Percentiles rank a stretch among this genome's conserved stretches.
Conservation (phyloP, 1,140 invertebrate genomes). For the Aphidius ervi region DNA sequence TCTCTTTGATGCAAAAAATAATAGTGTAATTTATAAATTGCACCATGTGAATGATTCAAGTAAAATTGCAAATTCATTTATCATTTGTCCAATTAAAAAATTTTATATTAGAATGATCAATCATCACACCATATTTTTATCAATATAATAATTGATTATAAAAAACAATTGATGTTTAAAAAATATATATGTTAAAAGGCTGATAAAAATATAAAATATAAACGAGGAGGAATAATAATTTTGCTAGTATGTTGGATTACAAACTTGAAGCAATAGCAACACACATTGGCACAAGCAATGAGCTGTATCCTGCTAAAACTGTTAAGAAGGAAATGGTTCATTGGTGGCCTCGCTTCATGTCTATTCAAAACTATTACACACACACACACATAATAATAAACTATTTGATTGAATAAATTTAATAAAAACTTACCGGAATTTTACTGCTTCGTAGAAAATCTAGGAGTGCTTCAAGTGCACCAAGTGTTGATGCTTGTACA, state of each 20-base stretch:
- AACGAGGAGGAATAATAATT: no score
- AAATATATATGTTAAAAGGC: no score
- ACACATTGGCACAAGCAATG: constrained; percentile 38
- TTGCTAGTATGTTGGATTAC: constrained; percentile 23
- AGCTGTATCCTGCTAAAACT: constrained; percentile 57
- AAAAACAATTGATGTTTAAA: no score
- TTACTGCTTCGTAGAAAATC: constrained; percentile 93
- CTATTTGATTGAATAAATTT: not conserved
- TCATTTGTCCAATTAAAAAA: no score
- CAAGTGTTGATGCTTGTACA: constrained; percentile 97
- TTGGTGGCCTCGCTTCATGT: constrained; percentile 35
- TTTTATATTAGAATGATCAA: no score
- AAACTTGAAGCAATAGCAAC: constrained; percentile 13
- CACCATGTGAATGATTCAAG: no score
- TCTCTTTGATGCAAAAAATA: no score
- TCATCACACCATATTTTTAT: no score
- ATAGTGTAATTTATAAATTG: no score
- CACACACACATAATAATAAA: constrained; percentile 32
- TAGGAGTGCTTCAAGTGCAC: constrained; percentile 94
- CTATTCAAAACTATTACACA: constrained; percentile 36
- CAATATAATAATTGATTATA: no score
- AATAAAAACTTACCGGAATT: constrained; percentile 77
- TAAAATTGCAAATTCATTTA: no score
- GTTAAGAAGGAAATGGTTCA: constrained; percentile 57
- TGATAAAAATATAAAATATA: no score